Evolutionary conservation across 2,888 invertebrate species (phyloP).

Genomic region (Theretra japonica): DNA sequence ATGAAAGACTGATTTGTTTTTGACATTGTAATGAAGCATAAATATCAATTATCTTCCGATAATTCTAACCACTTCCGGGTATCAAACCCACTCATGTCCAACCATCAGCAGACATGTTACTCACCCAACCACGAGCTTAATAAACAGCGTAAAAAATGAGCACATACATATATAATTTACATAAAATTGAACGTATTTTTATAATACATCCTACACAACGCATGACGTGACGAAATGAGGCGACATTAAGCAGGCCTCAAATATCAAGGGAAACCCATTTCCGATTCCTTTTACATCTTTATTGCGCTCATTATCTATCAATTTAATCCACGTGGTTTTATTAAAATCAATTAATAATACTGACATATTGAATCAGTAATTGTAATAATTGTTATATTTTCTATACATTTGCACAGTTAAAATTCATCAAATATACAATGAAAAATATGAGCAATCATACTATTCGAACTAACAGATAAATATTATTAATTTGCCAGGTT

Average conservation of each 20-base stretch:
- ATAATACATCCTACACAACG: slow-evolving; percentile 17
- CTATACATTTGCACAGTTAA: background rate
- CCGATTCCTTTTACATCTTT: slow-evolving; percentile 39
- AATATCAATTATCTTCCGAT: too few species aligned
- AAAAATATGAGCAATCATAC: too few species aligned
- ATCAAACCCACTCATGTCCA: background rate
- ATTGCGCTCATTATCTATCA: slow-evolving; percentile 29
- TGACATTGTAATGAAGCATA: too few species aligned
- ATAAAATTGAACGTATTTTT: background rate
- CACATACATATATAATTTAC: slow-evolving; percentile 9
- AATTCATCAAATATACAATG: background rate
- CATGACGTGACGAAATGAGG: slow-evolving; percentile 18
- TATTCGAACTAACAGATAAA: too few species aligned
- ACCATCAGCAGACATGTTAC: background rate
- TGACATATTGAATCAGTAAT: background rate
- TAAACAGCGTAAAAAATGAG: background rate
- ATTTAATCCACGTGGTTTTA: background rate
- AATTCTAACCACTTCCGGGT: too few species aligned
- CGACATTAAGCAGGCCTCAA: slow-evolving; percentile 38
- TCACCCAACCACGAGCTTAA: background rate
- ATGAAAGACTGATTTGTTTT: too few species aligned
- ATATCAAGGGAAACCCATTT: slow-evolving; percentile 47
- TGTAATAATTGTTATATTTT: background rate
- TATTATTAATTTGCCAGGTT: too few species aligned
- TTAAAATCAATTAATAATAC: background rate